Evolutionary conservation across 2,888 invertebrate species (phyloP).

Genomic region (Dryomyza anilis): DNA sequence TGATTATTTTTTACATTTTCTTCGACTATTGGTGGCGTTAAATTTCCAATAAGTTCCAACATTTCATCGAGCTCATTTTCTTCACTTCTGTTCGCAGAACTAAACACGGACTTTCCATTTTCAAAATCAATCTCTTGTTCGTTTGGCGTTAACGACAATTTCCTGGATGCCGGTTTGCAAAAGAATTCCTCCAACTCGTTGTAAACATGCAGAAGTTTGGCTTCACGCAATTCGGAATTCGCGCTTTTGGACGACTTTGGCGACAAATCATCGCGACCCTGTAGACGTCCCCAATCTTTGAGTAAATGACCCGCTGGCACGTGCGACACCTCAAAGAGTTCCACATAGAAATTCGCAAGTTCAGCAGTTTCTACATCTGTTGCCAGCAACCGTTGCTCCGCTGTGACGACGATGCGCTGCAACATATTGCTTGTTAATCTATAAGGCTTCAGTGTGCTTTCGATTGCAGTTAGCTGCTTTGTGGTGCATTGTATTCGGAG

Average conservation of each 20-base stretch:
- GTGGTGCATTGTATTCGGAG: constrained; percentile 41
- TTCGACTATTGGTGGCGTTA: not conserved
- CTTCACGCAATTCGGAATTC: not conserved
- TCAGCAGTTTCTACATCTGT: constrained; percentile 28
- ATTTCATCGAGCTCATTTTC: constrained; percentile 37
- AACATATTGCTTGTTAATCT: constrained; percentile 39
- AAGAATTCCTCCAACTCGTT: not conserved
- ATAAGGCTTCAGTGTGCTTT: constrained; percentile 23
- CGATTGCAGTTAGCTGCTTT: constrained; percentile 21
- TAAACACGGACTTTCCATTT: not conserved
- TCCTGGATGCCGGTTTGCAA: not conserved
- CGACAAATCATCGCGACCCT: constrained; percentile 68
- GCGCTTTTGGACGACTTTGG: constrained; percentile 59
- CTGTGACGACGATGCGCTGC: not conserved
- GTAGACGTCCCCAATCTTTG: constrained; percentile 69
- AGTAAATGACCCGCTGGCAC: constrained; percentile 63
- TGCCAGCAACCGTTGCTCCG: constrained; percentile 28
- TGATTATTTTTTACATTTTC: too few species aligned
- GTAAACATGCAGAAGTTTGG: constrained; percentile 19
- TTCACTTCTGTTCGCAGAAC: not conserved
- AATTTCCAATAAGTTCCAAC: constrained; percentile 33
- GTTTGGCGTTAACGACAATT: not conserved
- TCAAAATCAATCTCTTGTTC: not conserved
- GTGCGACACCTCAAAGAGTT: constrained; percentile 61
- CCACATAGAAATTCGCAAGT: constrained; percentile 62